Evolutionary conservation across 1,140 invertebrate species (phyloP).

Genomic region (Oryctes rhinoceros): DNA sequence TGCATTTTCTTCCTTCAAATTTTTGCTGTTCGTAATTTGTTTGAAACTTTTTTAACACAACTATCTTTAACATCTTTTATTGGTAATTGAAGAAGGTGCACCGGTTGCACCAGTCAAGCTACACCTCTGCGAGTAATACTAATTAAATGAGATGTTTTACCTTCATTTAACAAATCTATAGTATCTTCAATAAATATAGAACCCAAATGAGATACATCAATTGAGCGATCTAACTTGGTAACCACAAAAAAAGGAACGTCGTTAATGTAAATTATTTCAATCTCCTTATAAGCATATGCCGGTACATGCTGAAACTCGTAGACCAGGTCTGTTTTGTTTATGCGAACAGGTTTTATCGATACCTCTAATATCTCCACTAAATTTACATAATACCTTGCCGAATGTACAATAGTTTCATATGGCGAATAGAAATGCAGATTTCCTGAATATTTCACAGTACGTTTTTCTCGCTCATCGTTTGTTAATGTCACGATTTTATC

Average conservation of each 20-base stretch:
- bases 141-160: conserved; percentile 28
- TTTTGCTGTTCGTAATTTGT: too few relatives aligned
- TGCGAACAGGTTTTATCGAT: background rate
- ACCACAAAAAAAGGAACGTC: conserved; percentile 21
- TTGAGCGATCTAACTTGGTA: conserved; percentile 38
- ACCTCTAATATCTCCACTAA: background rate
- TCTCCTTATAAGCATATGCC: background rate
- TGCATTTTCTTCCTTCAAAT: too few relatives aligned
- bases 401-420: conserved; percentile 40
- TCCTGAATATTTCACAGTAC: conserved; percentile 36
- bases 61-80: too few relatives aligned
- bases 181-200: conserved; percentile 44
- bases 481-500: conserved; percentile 21
- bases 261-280: conserved; percentile 24
- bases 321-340: background rate
- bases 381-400: background rate
- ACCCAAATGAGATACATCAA: conserved; percentile 46
- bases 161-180: conserved; percentile 43
- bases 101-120: too few relatives aligned
- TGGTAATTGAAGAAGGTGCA: too few relatives aligned
- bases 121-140: background rate
- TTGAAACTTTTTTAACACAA: too few relatives aligned
- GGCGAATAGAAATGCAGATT: conserved; percentile 45
- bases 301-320: background rate
- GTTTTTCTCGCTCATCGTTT: background rate